Base-by-base conservation (phyloP, 2,113 vertebrate species). In the Chaenocephalus aceratus region DNA sequence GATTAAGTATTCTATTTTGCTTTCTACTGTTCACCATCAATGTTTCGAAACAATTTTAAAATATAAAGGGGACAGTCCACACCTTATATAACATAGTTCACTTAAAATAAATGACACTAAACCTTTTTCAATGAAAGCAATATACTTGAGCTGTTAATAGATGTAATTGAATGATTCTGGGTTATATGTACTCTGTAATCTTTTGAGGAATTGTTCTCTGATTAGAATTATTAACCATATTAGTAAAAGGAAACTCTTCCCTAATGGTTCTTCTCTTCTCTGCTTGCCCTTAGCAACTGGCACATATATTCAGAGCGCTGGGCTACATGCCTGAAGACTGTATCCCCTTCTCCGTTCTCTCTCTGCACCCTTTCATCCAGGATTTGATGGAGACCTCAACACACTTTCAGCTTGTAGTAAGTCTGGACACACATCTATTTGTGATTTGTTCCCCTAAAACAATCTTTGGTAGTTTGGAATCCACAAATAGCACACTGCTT, bases 321-420 rank as follows among this genome's bases (percentile, higher is more conserved):
- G 95, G 93, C 60, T 91, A 80, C 72, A 84, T 89, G 34, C 77
- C 88, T 14, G 82, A 95, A 60, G 92, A 94, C 21, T 76, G 90
- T 10, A 53, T 97, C 71, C 90, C 95, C 45, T 88, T 96, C 90
- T 87, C 90, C 14, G 10, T 93, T 49, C 94, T 98, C 75, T 91
- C 95, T 84, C 93, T 94, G 68, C 96, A 97, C 87, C 95, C 95
- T 72, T 94, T 94, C 46, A 90, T 96, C 77, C 93, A 96, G 82
- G 82, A 91, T 36, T 88, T 97, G 78, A 95, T 98, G 77, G 93
- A 94, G 10, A 93, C 5, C 0, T 95, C 91, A 30, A 79, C 88
- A 45, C 92, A 89, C 15, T 94, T 97, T 77, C 95, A 93, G 70
- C 92, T 97, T 74, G 82, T 93, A 41, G 97, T 98, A 89, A 96